Evolutionary conservation across 2,797 vertebrate species (phyloP), one percentile per base, ranked within the genome.

Genomic region (Leptoclinus maculatus): DNA sequence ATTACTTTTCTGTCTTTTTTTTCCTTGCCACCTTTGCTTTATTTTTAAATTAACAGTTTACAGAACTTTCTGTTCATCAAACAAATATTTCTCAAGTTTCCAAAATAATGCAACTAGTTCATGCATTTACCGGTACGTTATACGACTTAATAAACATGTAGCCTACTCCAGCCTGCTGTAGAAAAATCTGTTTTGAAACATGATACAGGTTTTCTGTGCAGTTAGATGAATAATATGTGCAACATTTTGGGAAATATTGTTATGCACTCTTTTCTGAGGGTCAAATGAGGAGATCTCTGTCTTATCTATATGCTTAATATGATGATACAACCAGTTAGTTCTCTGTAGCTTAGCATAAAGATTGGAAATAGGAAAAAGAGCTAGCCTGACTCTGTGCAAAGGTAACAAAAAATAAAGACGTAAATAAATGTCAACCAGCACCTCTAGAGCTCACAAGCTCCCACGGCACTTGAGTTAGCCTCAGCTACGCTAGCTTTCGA

Each of bases 1-100:
- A 82, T 85, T 78, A 79, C 51, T 71, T 80, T 69, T 49, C 58
- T 57, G 11, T 47, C 47, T 32, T 57, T 67, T 67, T 14, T 25
- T 21, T 5, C 16, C 3, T 63, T 63, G 45, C 32, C 51, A 49
- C 21, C 0, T 1, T 53, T 54, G 32, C 66, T 54, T 68, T 68
- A 9, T 56, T 56, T 71, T 71, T 10, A 76, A 64, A 68, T 71
- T 4, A 68, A 17, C 16, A 74, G 65, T 23, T 59, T 36, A 12
- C 11, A 57, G 39, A 64, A 76, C 34, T 71, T 76, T 56, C 17
- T 23, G 16, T 59, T 78, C 7, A 58, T 67, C 16, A 66, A 21
- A 47, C 29, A 49, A 64, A 51, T 13, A 49, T 49, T 71, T 76
- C 17, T 57, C n/a, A 45, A 38, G 0, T 72, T 60, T 45, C 7